phyloP scores from a whole-genome alignment of 2,797 vertebrate genomes.

The Dallia pectoralis region DNA sequence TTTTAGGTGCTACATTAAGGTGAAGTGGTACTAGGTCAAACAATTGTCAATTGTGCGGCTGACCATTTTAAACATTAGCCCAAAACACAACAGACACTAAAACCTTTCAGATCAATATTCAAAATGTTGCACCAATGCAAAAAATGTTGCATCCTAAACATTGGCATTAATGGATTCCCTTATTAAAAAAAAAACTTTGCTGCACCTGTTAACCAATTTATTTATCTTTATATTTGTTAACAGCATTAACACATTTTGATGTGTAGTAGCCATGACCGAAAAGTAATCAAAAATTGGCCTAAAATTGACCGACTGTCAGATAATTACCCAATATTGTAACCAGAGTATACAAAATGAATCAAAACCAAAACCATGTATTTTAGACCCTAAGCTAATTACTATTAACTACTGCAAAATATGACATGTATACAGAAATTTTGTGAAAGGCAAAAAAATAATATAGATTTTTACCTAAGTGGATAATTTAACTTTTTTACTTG shows the following conservation, averaged over 20 bases:
- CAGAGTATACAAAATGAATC: background rate
- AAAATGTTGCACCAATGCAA: background rate
- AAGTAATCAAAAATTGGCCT: background rate
- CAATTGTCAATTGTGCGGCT: background rate
- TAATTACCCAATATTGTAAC: background rate
- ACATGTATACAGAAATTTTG: background rate
- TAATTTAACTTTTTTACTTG: too few relatives aligned
- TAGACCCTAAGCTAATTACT: background rate
- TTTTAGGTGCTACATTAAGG: background rate
- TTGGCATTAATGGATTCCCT: background rate
- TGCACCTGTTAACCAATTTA: background rate
- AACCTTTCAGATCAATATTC: background rate
- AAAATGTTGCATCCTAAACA: background rate
- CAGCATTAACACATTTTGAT: background rate
- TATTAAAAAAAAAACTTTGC: background rate
- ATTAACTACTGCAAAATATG: background rate
- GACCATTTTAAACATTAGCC: background rate
- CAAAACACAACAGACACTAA: background rate
- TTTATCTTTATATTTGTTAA: background rate
- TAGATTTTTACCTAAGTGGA: too few relatives aligned
- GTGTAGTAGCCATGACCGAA: background rate
- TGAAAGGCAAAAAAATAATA: background rate
- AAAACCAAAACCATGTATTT: background rate
- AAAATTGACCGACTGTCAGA: background rate
- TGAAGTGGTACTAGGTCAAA: background rate